Percentiles rank a stretch among this genome's conserved stretches.
Evolutionary conservation across 92 coral and sea anemone genomes (phyloP).

Genomic region (Galaxea fascicularis): DNA sequence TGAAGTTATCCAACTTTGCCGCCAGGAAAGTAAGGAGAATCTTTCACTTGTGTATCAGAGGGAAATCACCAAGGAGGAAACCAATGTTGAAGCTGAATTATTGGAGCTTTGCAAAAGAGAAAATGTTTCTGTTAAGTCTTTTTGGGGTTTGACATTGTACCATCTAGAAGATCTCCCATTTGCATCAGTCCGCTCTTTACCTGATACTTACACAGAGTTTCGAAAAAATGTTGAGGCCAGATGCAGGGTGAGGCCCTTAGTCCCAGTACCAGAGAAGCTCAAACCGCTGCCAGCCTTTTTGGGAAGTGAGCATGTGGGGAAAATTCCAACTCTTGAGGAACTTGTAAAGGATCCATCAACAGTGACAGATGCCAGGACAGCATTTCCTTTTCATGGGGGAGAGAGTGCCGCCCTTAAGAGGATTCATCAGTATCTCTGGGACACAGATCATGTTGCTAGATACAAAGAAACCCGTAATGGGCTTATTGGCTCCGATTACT

Average conservation of each 20-base stretch:
- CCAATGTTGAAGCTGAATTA: slow-evolving; percentile 65
- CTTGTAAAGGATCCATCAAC: slow-evolving; percentile 29
- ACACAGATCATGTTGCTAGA: slow-evolving; percentile 59
- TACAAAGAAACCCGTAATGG: slow-evolving; percentile 77
- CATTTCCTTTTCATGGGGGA: slow-evolving; percentile 73
- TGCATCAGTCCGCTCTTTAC: slow-evolving; percentile 39
- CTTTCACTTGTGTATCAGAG: slow-evolving; percentile 63
- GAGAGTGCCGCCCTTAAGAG: slow-evolving; percentile 62
- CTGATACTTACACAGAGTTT: slow-evolving; percentile 72
- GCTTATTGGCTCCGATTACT: slow-evolving; percentile 67
- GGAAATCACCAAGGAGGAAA: slow-evolving; percentile 70
- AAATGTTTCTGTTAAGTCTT: slow-evolving; percentile 44
- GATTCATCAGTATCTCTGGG: slow-evolving; percentile 62
- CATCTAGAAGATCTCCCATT: slow-evolving; percentile 71
- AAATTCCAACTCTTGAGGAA: slow-evolving; percentile 49
- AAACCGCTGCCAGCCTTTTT: slow-evolving; percentile 45
- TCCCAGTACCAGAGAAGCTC: slow-evolving; percentile 38
- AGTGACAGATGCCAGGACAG: slow-evolving; percentile 54
- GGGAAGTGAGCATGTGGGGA: slow-evolving; percentile 29
- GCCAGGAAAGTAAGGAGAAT: slow-evolving; percentile 12
- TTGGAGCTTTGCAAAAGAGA: slow-evolving; percentile 28
- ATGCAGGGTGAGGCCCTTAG: slow-evolving; percentile 47
- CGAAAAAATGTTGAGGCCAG: slow-evolving; percentile 66
- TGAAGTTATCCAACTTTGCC: slow-evolving; percentile 37
- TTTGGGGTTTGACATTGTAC: slow-evolving; percentile 72